Conservation (phyloP, 2,797 vertebrate species). For the Cuculus canorus region DNA sequence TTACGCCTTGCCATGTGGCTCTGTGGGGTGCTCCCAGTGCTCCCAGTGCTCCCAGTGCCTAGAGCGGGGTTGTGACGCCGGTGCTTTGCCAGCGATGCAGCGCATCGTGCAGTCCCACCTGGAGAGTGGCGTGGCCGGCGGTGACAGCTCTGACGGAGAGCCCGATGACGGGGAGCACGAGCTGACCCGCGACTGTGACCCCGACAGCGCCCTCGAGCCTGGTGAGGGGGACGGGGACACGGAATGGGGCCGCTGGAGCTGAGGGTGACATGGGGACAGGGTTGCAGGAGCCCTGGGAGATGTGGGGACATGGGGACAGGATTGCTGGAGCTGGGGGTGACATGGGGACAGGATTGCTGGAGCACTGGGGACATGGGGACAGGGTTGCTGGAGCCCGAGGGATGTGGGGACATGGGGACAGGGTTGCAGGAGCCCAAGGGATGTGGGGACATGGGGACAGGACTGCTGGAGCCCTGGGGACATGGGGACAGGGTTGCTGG, state of each 20-base stretch:
- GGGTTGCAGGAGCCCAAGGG: not conserved
- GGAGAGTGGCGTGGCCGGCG: slow-evolving; percentile 84
- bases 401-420: not conserved
- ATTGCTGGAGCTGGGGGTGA: not conserved
- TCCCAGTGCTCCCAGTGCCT: not conserved
- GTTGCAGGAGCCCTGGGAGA: not conserved
- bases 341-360: not conserved
- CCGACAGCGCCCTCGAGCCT: slow-evolving; percentile 28
- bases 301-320: not conserved
- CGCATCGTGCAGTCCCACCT: slow-evolving; percentile 95
- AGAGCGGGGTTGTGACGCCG: fast-evolving
- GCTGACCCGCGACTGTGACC: not conserved
- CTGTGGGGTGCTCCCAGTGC: not conserved
- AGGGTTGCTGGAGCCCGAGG: not conserved
- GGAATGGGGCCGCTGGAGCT: not conserved
- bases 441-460: not conserved
- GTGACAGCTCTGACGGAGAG: slow-evolving; percentile 77
- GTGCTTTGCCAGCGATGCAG: slow-evolving; percentile 85
- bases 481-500: fast-evolving
- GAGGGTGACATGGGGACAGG: not conserved
- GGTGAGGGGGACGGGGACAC: not conserved
- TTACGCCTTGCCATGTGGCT: no score
- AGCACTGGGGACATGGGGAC: not conserved
- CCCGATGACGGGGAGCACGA: slow-evolving; percentile 44
- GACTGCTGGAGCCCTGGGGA: not conserved